Evolutionary conservation across 2,888 invertebrate genomes (phyloP).

Genomic region (Ferrisia virgata): DNA sequence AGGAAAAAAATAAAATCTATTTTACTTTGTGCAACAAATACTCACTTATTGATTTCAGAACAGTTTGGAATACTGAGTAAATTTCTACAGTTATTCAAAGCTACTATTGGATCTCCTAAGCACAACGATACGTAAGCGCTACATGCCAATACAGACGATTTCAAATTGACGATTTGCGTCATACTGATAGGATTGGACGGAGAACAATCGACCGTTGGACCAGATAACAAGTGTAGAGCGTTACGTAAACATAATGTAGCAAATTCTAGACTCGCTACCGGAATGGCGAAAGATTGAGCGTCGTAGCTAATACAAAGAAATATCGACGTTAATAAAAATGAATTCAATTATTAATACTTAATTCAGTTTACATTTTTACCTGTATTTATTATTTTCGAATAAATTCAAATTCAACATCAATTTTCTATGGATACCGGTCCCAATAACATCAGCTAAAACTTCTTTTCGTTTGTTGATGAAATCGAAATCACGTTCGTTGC

Average conservation of each 20-base stretch:
- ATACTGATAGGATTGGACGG: conserved; percentile 48
- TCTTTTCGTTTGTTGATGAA: conserved; percentile 58
- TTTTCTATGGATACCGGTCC: conserved; percentile 62
- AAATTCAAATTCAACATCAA: conserved; percentile 57
- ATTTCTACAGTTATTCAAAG: conserved; percentile 73
- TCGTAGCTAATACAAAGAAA: conserved; percentile 55
- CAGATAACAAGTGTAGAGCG: conserved; percentile 65
- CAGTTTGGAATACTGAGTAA: conserved; percentile 69
- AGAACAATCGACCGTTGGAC: conserved; percentile 48
- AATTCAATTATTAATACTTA: conserved; percentile 31
- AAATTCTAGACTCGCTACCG: conserved; percentile 84
- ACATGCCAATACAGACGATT: conserved; percentile 67
- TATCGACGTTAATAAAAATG: neutral
- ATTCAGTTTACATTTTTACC: conserved; percentile 51
- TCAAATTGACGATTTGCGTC: conserved; percentile 51
- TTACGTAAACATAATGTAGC: conserved; percentile 84
- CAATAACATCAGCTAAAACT: conserved; percentile 60
- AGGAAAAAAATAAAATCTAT: neutral
- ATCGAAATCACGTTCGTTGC: conserved; percentile 63
- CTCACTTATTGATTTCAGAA: conserved; percentile 68
- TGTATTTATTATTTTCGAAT: conserved; percentile 59
- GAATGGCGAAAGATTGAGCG: conserved; percentile 78
- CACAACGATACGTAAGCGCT: conserved; percentile 82
- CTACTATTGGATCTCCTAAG: conserved; percentile 76
- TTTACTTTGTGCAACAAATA: neutral